Evolutionary conservation across 2,113 vertebrate genomes (phyloP), one percentile per base, ranked within the genome.

Genomic region (Colaptes auratus): DNA sequence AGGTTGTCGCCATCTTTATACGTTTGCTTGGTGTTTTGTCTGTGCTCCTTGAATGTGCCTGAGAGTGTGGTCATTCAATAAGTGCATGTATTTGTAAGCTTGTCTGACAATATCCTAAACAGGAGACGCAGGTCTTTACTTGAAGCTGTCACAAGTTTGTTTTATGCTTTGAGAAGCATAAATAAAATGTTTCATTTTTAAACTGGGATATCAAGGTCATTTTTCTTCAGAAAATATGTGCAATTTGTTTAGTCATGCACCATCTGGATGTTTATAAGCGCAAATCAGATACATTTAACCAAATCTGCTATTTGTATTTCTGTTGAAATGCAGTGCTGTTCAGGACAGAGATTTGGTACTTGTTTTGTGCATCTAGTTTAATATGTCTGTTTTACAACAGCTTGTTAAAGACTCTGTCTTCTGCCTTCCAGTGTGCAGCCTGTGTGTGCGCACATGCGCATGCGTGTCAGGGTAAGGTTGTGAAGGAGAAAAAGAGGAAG

Each of bases 221-320:
- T 91, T 96, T 95, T 96, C 95, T 90, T 86, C 95, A 88, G 93
- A 95, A 97, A 97, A 97, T 82, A 96, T 95, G 94, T 95, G 90
- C 92, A 93, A 90, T 95, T 94, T 97, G 96, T 97, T 96, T 97
- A 96, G 91, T 96, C 94, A 92, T 96, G 90, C 91, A 92, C 95
- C 95, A 97, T 96, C 96, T 97, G 96, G 96, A 88, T 96, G 92
- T 95, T 97, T 95, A 93, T 94, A 95, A 92, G 93, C 90, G 94
- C 80, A 82, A 95, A 97, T 95, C 91, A 92, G 82, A 90, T 93
- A 81, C 12, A 84, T 95, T 91, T 94, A 95, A 88, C 92, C 86
- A 95, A 95, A 95, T 94, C 80, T 96, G 91, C 52, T 93, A 93
- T 92, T 88, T 95, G 80, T 96, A 69, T 94, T 96, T 86, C 91